Percentiles rank a stretch among this genome's conserved stretches.
phyloP scores from a whole-genome alignment of 2,888 invertebrate genomes.

The Gnatocerus cornutus region DNA sequence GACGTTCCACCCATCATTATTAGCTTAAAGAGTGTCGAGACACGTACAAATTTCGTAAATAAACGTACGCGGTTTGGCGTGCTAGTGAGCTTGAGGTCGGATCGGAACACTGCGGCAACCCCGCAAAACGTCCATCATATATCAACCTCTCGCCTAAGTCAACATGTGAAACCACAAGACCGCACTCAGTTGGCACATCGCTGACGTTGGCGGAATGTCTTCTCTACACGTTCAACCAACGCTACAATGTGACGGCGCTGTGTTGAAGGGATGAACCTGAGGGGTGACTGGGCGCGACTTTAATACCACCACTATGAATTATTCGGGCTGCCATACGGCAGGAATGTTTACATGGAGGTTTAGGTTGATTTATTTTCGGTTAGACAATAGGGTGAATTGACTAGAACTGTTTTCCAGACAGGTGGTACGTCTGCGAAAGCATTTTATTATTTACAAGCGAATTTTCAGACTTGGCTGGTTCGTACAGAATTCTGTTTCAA shows the following conservation, averaged over 20 bases:
- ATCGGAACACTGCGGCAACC: constrained; percentile 33
- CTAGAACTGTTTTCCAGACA: not conserved
- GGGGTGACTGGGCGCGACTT: constrained; percentile 15
- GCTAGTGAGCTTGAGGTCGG: constrained; percentile 28
- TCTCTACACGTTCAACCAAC: constrained; percentile 24
- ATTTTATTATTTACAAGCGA: not conserved
- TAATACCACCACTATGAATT: constrained; percentile 37
- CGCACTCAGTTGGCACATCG: constrained; percentile 44
- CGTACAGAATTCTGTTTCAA: too few species aligned
- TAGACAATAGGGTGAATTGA: constrained; percentile 16
- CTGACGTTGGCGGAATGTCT: constrained; percentile 46
- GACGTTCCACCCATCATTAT: constrained; percentile 6
- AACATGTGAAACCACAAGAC: constrained; percentile 47
- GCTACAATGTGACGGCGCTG: constrained; percentile 18
- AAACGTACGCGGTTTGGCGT: constrained; percentile 32
- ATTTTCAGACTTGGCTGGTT: too few species aligned
- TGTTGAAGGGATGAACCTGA: constrained; percentile 19
- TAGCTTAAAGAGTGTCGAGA: constrained; percentile 12
- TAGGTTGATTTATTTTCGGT: constrained; percentile 30
- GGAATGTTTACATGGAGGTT: constrained; percentile 35
- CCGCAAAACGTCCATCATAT: constrained; percentile 47
- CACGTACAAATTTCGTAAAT: constrained; percentile 28
- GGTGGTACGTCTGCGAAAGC: not conserved
- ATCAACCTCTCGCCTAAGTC: constrained; percentile 42
- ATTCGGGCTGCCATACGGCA: constrained; percentile 15